Evolutionary conservation across 2,113 vertebrate genomes (phyloP).

Genomic region (Enhydra lutris): DNA sequence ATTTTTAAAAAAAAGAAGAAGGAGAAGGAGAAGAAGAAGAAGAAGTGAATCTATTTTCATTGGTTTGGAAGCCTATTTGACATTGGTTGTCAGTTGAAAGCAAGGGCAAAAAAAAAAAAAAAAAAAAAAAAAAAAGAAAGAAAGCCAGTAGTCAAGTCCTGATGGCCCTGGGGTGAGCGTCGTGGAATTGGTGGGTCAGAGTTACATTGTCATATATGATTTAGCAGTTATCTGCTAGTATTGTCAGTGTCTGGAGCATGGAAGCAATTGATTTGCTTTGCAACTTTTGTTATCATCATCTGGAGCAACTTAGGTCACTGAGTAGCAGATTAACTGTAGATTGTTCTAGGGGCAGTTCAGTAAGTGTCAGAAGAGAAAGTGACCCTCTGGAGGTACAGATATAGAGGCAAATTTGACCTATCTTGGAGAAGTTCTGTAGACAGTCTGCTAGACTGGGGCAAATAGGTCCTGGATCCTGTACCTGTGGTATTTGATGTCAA

Average conservation of each 20-base stretch:
- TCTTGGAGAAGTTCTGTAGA: background rate
- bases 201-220: background rate
- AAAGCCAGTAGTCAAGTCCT: background rate
- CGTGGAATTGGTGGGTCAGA: background rate
- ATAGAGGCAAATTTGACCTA: background rate
- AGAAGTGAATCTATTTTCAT: background rate
- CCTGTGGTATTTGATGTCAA: background rate
- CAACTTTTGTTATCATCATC: background rate
- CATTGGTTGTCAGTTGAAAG: background rate
- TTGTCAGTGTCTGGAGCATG: background rate
- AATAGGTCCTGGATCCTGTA: background rate
- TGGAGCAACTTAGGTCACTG: background rate
- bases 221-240: background rate
- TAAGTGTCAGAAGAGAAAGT: background rate
- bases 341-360: background rate
- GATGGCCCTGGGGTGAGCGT: background rate
- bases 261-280: background rate
- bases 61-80: background rate
- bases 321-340: background rate
- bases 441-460: background rate
- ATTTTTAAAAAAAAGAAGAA: background rate
- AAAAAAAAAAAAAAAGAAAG: background rate
- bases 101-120: background rate
- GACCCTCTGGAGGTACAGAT: background rate
- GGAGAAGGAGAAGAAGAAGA: background rate